Evolutionary conservation across 2,888 invertebrate species (phyloP).

Genomic region (Axea sp.): DNA sequence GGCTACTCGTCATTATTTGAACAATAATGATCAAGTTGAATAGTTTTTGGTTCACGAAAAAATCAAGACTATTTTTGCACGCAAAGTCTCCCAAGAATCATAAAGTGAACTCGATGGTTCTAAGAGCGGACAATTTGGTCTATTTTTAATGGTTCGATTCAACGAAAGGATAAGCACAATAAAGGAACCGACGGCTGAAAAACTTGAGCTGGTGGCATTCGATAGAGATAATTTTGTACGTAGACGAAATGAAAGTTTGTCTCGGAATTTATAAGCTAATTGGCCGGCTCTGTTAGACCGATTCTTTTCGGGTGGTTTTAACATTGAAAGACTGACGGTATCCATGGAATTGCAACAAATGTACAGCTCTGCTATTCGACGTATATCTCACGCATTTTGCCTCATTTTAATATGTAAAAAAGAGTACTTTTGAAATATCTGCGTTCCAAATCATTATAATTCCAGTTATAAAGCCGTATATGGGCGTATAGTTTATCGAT

Average conservation of each 20-base stretch:
- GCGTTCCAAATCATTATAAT: too few species aligned
- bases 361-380: background rate
- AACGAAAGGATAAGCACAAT: slow-evolving; percentile 50
- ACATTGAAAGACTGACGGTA: slow-evolving; percentile 15
- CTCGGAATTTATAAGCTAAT: slow-evolving; percentile 40
- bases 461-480: too few species aligned
- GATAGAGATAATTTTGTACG: slow-evolving; percentile 54
- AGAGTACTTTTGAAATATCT: too few species aligned
- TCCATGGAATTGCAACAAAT: slow-evolving; percentile 25
- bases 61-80: slow-evolving; percentile 33
- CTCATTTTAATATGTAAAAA: too few species aligned
- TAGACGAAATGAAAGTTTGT: slow-evolving; percentile 31
- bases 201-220: slow-evolving; percentile 57
- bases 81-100: slow-evolving; percentile 34
- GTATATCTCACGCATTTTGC: too few species aligned
- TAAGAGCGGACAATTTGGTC: slow-evolving; percentile 47
- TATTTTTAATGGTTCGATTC: slow-evolving; percentile 56
- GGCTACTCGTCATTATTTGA: too few species aligned
- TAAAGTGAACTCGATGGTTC: slow-evolving; percentile 35
- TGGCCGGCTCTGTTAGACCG: slow-evolving; percentile 25
- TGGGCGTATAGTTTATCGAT: too few species aligned
- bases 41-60: slow-evolving; percentile 15
- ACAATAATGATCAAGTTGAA: slow-evolving; percentile 19
- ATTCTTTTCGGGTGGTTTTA: slow-evolving; percentile 10
- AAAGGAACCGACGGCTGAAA: slow-evolving; percentile 43